Evolutionary conservation across 2,113 vertebrate genomes (phyloP).

Genomic region (Microcebus griseorufus): DNA sequence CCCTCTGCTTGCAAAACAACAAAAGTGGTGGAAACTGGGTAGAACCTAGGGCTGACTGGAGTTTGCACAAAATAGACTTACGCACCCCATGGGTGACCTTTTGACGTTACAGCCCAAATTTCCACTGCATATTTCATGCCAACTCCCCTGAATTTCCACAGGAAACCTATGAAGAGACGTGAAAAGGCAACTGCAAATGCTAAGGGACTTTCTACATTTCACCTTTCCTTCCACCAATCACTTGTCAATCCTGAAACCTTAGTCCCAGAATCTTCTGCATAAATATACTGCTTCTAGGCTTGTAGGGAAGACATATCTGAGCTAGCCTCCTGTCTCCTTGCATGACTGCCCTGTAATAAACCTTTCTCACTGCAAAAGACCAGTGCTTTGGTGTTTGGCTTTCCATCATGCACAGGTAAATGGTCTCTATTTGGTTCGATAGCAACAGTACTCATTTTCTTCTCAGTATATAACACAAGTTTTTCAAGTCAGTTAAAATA

Average conservation of each 20-base stretch:
- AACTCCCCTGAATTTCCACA: not conserved
- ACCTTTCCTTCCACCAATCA: not conserved
- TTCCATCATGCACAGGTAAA: not conserved
- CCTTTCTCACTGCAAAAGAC: not conserved
- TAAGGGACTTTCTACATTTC: not conserved
- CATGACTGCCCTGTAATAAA: not conserved
- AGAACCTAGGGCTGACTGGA: not conserved
- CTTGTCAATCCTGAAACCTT: not conserved
- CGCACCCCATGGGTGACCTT: too few relatives aligned
- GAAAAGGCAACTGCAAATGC: not conserved
- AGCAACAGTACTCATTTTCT: not conserved
- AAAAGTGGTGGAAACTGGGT: not conserved
- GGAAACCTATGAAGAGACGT: not conserved
- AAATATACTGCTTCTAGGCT: not conserved
- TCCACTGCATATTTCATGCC: not conserved
- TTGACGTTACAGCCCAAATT: not conserved
- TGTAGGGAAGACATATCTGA: not conserved
- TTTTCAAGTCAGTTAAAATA: not conserved
- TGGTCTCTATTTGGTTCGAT: not conserved
- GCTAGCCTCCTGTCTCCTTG: not conserved
- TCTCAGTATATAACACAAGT: not conserved
- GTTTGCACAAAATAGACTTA: not conserved
- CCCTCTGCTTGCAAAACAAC: too few relatives aligned
- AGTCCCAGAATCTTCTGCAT: not conserved
- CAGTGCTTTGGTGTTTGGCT: not conserved